Base-by-base conservation (phyloP, 2,113 vertebrate species). In the Mixornis gularis region DNA sequence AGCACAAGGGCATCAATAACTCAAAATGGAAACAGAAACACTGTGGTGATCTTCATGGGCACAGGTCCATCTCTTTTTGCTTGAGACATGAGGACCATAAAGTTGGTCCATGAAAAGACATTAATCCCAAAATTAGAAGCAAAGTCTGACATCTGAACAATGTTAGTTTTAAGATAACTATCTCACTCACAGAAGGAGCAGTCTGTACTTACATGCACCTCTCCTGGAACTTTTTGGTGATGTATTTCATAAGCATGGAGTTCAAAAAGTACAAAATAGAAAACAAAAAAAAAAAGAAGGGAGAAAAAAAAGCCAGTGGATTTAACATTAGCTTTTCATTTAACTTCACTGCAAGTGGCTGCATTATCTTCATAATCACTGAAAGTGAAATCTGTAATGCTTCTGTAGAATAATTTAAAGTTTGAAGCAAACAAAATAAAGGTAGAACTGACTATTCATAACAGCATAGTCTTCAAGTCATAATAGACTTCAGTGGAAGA, bases 401-500 rank as follows among this genome's bases (percentile, higher is more conserved):
- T 44, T 55, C 65, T 40, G 65, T 74, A 69, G 83, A 89, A 91
- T 59, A 89, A 89, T 95, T 92, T 92, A 55, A 93, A 76, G 65
- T 84, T 87, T 87, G 91, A 92, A 89, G 79, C 73, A 94, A 95
- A 95, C 40, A 87, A 94, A 96, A 82, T 41, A 84, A 85, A 29
- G 41, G 46, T 86, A 90, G 56, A 71, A 87, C 70, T 87, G 79
- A 89, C 87, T 78, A 70, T 87, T 58, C 76, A 90, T 58, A 87
- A 64, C 34, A 84, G 73, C 2, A 7, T 10, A 29, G 80, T 48
- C 89, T 85, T 71, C 44, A 56, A 60, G 56, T 41, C 82, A 70
- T 58, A 69, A 77, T 11, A 43, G 36, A 18, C 29, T 85, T 82
- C 71, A 18, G 46, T 14, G 6, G 53, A 79, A 78, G 64, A 26